Base-by-base conservation (phyloP, 2,888 invertebrate genomes). In the Drosophila gaucha region DNA sequence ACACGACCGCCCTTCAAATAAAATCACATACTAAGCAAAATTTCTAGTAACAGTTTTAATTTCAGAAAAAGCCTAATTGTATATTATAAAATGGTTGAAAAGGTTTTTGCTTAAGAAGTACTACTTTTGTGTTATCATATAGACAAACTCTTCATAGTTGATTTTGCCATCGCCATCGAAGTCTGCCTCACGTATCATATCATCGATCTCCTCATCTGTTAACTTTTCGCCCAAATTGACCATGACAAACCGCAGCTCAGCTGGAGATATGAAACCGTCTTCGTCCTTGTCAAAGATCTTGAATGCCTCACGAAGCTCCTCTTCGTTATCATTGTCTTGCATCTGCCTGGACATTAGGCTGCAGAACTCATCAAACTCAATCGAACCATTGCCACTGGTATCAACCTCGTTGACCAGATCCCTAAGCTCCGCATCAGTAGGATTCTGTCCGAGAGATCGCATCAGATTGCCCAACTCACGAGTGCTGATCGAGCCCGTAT, bases 381-480 rank as follows among this genome's bases (percentile, higher is more conserved):
- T 98, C 91, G 97, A 98, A 89, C 99, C 99, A 93, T 89, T 80
- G 86, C 90, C 91, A 72, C 89, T 90, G 54, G 86, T 84, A 93
- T 99, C 99, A 89, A 99, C 98, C 94, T 99, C 99, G 93, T 98
- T 98, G 94, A 99, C 98, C 98, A 99, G 98, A 93, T 99, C 99
- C 93, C 98, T 98, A 75, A 99, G 95, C 93, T 99, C 99, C 52
- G 98, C 98, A 93, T 99, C 99, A 91, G 99, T 99, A 92, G 99
- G 99, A 94, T 99, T 99, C 94, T 99, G 98, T 89, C 99, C 99
- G 92, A 99, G 94, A 76, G 98, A 98, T 92, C 98, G 94, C 98
- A 99, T 98, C 88, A 99, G 98, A 90, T 98, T 98, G 90, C 99
- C 99, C 94, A 99, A 94, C 94, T 99, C 99, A 94, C 98, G 98